Evolutionary conservation across 2,113 vertebrate species (phyloP).

Genomic region (Rhinoderma darwinii): DNA sequence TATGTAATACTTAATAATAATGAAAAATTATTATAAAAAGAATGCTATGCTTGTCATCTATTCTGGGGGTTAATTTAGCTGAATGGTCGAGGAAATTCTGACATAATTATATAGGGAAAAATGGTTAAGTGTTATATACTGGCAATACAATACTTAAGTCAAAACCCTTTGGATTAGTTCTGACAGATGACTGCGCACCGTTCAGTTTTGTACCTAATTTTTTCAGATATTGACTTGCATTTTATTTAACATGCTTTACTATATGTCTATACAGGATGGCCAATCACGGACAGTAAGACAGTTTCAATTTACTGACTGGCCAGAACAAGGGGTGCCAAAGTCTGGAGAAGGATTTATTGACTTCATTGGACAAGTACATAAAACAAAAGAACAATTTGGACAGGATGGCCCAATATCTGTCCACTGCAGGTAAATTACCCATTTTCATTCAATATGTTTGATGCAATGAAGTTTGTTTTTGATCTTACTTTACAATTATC

Average conservation of each 20-base stretch:
- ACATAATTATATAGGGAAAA: too few species aligned
- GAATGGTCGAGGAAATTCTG: too few species aligned
- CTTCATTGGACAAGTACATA: conserved; percentile 99
- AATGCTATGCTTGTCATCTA: too few species aligned
- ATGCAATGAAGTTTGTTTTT: too few species aligned
- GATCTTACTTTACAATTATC: too few species aligned
- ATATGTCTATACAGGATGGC: conserved; percentile 81
- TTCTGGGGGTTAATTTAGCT: too few species aligned
- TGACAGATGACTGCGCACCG: too few species aligned
- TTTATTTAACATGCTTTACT: neutral
- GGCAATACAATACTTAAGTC: too few species aligned
- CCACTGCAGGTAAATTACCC: conserved; percentile 90
- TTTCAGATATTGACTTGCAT: neutral
- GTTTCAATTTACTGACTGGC: conserved; percentile 99
- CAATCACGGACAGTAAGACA: conserved; percentile 97
- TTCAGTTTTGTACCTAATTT: neutral
- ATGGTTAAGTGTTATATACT: neutral
- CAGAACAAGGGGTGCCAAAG: conserved; percentile 98
- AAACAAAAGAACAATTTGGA: conserved; percentile 99
- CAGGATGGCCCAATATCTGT: conserved; percentile 99
- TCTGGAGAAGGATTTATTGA: conserved; percentile 99
- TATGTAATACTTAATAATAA: too few species aligned
- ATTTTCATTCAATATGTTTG: neutral
- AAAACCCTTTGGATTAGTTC: too few species aligned
- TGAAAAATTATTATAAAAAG: too few species aligned